Base-by-base conservation (phyloP, 2,797 vertebrate species). In the Phyllotis vaccarum region DNA sequence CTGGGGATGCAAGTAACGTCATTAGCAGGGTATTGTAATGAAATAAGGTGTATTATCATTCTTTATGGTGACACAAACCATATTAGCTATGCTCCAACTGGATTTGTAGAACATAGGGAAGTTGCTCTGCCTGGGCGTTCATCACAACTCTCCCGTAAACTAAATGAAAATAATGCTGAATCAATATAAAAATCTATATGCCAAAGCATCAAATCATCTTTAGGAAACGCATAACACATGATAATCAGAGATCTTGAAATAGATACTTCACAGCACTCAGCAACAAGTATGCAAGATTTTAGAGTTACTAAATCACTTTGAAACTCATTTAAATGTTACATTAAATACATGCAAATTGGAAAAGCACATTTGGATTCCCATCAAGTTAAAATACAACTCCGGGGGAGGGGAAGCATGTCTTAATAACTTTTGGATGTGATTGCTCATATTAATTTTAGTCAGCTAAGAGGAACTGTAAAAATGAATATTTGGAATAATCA, bases 1-100 rank as follows among this genome's bases (percentile, higher is more conserved):
- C 99, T 98, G 98, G 98, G 99, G 99, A 99, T 99, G 99, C 99
- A 99, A 99, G 99, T 99, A 99, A 99, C 98, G 98, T 99, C 99
- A 99, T 99, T 99, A 99, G 99, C 99, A 98, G 98, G 98, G 97
- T 98, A 99, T 99, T 98, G 98, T 99, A 99, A 99, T 99, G 98
- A 99, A 98, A 98, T 98, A 99, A 99, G 98, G 98, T 98, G 98
- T 98, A 98, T 98, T 99, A 99, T 99, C 99, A 99, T 99, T 99
- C 98, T 99, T 99, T 99, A 99, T 98, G 98, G 98, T 98, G 98
- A 98, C 98, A 99, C 98, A 98, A 98, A 99, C 98, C 98, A 98
- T 98, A 98, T 99, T 98, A 99, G 98, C 98, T 98, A 98, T 98
- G 98, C 98, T 99, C 98, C 98, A 98, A 98, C 98, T 98, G 98